A percentile compares a stretch with the other conserved stretches of the same genome.
These are phyloP conservation scores for Bos taurus DNA, from an alignment of 2,113 vertebrate species.

Conservation along the genomic window ARS-UCD2.0 NC_037336.1:44729501-44730000, in stretches of 20 bases:
- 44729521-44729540: not conserved
- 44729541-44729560: not conserved
- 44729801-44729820: not conserved
- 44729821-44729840: not conserved
- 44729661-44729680: not conserved
- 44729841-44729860: not conserved
- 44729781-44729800: not conserved
- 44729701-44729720: not conserved
- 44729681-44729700: not conserved
- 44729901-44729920: not conserved
- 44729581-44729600: not conserved
- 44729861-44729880: not conserved
- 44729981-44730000: not conserved
- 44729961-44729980: not conserved
- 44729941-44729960: not conserved
- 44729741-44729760: rapidly evolving
- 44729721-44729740: not conserved
- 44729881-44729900: not conserved
- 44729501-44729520: not conserved
- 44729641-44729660: not conserved
- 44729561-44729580: not conserved
- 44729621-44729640: not conserved
- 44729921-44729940: not conserved
- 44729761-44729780: not conserved
- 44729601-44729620: not conserved